A percentile compares a stretch with the other conserved stretches of the same genome.
phyloP scores from a whole-genome alignment of 2,888 invertebrate species.

The Eremobia ochroleuca region DNA sequence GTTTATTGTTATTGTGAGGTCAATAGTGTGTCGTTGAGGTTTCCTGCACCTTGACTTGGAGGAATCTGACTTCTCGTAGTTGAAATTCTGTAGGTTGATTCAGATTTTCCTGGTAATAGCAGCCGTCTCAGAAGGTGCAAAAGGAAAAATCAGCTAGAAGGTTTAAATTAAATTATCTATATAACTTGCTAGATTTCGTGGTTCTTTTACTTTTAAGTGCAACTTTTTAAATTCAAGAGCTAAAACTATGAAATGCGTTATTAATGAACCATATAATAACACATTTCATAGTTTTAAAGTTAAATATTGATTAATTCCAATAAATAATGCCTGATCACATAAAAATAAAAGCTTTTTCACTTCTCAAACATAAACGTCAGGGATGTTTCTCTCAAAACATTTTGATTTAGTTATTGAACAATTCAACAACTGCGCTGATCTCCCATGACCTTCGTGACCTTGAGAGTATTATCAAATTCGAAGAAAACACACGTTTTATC shows the following conservation, averaged over 20 bases:
- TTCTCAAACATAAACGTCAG: conserved; percentile 19
- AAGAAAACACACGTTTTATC: conserved; percentile 45
- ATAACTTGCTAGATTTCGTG: background rate
- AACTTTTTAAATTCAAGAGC: background rate
- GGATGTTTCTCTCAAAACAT: background rate
- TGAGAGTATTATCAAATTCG: conserved; percentile 10
- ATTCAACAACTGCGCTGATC: conserved; percentile 3
- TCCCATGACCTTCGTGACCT: conserved; percentile 22
- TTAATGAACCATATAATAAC: no score
- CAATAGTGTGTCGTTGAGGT: background rate
- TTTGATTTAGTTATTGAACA: conserved; percentile 21
- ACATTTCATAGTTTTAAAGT: background rate
- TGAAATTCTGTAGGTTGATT: background rate
- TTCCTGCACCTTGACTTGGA: no score
- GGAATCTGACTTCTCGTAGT: background rate
- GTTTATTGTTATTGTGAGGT: background rate
- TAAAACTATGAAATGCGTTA: no score
- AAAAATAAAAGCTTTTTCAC: conserved; percentile 2
- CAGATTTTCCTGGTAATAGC: background rate
- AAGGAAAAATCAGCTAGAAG: background rate
- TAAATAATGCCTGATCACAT: background rate
- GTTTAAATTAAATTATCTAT: background rate
- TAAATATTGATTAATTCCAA: background rate
- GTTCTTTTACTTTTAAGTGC: background rate
- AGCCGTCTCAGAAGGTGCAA: background rate